phyloP scores from a whole-genome alignment of 1,140 invertebrate genomes.

The Pissodes strobi region DNA sequence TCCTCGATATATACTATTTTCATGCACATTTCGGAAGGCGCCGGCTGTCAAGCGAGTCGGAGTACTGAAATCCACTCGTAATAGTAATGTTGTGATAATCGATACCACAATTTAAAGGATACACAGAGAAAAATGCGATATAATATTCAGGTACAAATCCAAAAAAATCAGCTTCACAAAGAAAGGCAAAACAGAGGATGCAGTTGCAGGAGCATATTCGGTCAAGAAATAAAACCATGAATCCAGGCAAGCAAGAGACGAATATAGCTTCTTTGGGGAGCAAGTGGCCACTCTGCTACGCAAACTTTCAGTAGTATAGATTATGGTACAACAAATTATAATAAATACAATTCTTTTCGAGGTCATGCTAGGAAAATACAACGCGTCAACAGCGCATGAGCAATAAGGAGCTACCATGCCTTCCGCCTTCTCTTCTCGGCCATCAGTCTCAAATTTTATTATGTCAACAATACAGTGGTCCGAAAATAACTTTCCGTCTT shows the following conservation, averaged over 20 bases:
- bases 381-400: too few species aligned
- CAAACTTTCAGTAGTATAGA: neutral
- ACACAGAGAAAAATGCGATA: too few species aligned
- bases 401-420: too few species aligned
- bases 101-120: too few species aligned
- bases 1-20: too few species aligned
- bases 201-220: neutral
- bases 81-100: too few species aligned
- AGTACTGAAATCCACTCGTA: too few species aligned
- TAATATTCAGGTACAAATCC: too few species aligned
- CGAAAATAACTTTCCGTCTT: neutral
- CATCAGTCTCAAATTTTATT: neutral
- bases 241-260: conserved; percentile 6
- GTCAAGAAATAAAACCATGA: neutral
- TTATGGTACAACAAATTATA: conserved; percentile 6
- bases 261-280: conserved; percentile 1
- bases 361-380: too few species aligned
- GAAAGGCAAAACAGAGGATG: neutral
- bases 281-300: conserved; percentile 1
- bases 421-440: neutral
- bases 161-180: neutral
- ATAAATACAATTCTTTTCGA: neutral
- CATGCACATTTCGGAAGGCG: too few species aligned
- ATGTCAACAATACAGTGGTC: too few species aligned
- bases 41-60: too few species aligned